A percentile compares a stretch with the other conserved stretches of the same genome.
These are phyloP conservation scores for Apodemia duryi DNA, from an alignment of 2,888 invertebrate genomes.

Conservation along the genomic window DNA sequence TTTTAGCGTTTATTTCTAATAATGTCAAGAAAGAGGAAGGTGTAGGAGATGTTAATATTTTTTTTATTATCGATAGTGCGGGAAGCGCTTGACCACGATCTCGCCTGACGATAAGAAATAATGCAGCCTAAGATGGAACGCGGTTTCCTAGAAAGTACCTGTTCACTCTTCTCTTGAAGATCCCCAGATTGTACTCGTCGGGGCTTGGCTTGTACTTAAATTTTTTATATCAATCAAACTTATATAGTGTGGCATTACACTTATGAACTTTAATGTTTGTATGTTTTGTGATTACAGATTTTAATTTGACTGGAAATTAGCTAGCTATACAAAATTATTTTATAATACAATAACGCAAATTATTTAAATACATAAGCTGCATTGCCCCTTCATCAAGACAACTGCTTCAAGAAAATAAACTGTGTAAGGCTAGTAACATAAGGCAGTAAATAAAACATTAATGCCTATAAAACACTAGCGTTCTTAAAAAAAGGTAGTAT, in stretches of 20 bases:
- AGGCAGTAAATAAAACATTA: background rate
- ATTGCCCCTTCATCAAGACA: background rate
- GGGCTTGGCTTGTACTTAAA: no score
- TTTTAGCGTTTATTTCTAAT: no score
- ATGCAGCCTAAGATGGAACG: no score
- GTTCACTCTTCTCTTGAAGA: no score
- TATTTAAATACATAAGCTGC: background rate
- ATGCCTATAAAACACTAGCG: background rate
- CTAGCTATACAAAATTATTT: conserved; percentile 10
- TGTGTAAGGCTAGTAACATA: background rate
- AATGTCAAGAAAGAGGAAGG: no score
- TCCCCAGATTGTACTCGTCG: no score
- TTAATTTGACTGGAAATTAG: background rate
- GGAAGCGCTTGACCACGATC: no score
- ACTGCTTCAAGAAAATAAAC: background rate
- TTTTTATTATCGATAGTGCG: no score
- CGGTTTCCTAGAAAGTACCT: no score
- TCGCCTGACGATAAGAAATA: fast-evolving
- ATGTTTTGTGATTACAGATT: background rate
- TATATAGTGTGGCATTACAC: background rate
- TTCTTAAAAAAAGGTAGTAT: background rate
- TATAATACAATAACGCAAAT: conserved; percentile 1
- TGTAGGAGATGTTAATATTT: no score
- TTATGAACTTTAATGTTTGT: background rate
- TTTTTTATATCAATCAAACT: no score